Evolutionary conservation across 2,113 vertebrate genomes (phyloP).

Genomic region (Hypomesus transpacificus): DNA sequence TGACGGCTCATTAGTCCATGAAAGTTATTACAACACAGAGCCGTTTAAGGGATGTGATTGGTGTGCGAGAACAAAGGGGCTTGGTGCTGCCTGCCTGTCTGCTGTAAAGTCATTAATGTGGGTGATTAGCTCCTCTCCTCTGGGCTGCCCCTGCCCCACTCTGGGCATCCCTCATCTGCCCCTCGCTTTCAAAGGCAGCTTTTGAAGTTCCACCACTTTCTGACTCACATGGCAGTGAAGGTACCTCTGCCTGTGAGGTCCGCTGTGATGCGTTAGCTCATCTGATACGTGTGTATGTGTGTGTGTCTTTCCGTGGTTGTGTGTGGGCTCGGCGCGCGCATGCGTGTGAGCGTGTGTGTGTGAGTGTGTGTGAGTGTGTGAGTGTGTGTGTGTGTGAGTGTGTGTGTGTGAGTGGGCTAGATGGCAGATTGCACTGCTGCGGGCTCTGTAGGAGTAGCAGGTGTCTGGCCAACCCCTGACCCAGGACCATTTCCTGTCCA

Average conservation of each 20-base stretch:
- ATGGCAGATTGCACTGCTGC: slow-evolving; percentile 5
- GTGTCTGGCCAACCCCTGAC: slow-evolving; percentile 53
- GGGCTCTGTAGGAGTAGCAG: slow-evolving; percentile 29
- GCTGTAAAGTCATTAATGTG: slow-evolving; percentile 20
- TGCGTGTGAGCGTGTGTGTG: too few species aligned
- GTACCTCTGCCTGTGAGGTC: too few species aligned
- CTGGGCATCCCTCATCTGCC: neutral
- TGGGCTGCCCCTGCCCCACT: neutral
- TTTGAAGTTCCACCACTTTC: neutral
- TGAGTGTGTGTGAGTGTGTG: slow-evolving; percentile 10
- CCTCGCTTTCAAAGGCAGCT: neutral
- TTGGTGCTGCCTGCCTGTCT: slow-evolving; percentile 15
- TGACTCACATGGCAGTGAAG: too few species aligned
- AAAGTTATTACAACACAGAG: neutral
- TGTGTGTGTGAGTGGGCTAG: slow-evolving; percentile 3
- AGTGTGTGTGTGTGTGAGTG: slow-evolving; percentile 4
- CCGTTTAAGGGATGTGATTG: slow-evolving; percentile 8
- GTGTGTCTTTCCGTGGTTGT: neutral
- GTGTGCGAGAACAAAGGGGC: slow-evolving; percentile 15
- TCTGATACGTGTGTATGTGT: neutral
- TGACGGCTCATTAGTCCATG: slow-evolving; percentile 25
- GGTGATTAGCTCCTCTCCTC: neutral
- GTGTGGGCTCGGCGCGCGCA: neutral
- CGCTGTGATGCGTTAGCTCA: neutral
- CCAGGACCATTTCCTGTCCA: slow-evolving; percentile 56